Evolutionary conservation across 2,113 vertebrate genomes (phyloP).

Genomic region (Rhinolophus ferrumequinum): DNA sequence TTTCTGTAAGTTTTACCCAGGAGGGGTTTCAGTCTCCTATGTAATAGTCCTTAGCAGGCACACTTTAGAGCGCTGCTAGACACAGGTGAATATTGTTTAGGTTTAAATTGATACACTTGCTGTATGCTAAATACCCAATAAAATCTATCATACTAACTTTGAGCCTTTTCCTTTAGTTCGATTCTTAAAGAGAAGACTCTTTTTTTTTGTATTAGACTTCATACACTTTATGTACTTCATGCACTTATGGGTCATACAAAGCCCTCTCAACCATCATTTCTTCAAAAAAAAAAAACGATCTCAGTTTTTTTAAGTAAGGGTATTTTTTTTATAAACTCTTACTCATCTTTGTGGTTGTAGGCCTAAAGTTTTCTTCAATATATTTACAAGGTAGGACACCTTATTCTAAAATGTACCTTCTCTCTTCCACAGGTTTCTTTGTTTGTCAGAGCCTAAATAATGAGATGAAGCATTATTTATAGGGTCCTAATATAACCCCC

Average conservation of each 20-base stretch:
- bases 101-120: not conserved
- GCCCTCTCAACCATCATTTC: not conserved
- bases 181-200: not conserved
- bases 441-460: constrained; percentile 29
- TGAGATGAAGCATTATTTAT: constrained; percentile 74
- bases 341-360: not conserved
- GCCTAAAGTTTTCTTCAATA: not conserved
- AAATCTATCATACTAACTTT: not conserved
- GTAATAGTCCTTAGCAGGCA: not conserved
- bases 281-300: not conserved
- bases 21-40: not conserved
- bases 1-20: not conserved
- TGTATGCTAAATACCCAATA: not conserved
- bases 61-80: not conserved
- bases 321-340: not conserved
- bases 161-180: not conserved
- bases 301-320: constrained; percentile 1
- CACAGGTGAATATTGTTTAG: not conserved
- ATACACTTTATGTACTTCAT: not conserved
- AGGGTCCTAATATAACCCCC: constrained; percentile 70
- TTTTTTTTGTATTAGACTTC: not conserved
- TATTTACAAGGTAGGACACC: not conserved
- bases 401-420: not conserved
- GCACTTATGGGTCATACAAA: not conserved
- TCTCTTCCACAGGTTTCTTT: not conserved